Conservation (phyloP, 2,888 invertebrate species). For the Diadromus collaris region DNA sequence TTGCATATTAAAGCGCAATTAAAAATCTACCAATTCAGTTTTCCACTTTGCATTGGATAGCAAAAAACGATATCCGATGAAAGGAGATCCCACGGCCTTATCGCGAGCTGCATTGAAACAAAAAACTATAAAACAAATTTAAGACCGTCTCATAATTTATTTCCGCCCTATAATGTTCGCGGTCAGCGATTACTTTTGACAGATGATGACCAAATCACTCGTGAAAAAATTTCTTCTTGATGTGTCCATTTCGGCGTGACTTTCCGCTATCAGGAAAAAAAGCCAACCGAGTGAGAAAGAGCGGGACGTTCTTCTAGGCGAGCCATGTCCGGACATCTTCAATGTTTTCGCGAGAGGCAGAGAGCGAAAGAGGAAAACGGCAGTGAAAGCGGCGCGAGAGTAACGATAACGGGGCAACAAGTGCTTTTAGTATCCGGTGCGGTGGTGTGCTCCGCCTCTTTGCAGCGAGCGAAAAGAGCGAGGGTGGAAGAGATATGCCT, state of each 20-base stretch:
- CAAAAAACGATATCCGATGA: background rate
- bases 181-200: constrained; percentile 25
- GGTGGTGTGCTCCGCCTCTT: constrained; percentile 62
- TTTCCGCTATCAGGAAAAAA: constrained; percentile 26
- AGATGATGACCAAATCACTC: background rate
- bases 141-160: constrained; percentile 4
- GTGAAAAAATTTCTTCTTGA: constrained; percentile 31
- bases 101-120: background rate
- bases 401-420: constrained; percentile 75
- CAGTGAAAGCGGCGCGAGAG: constrained; percentile 57
- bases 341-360: constrained; percentile 10
- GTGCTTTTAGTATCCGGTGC: constrained; percentile 72
- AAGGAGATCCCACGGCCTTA: background rate
- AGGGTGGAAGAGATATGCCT: constrained; percentile 54
- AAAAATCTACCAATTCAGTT: constrained; percentile 3
- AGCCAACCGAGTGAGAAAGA: constrained; percentile 12
- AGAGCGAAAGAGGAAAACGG: constrained; percentile 34
- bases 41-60: background rate
- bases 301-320: constrained; percentile 53
- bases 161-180: background rate
- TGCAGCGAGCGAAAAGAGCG: constrained; percentile 45
- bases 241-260: constrained; percentile 12
- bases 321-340: constrained; percentile 47
- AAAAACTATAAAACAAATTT: constrained; percentile 6
- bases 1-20: background rate